A percentile compares a stretch with the other conserved stretches of the same genome.
Conservation (phyloP, 2,113 vertebrate genomes). For the Tyto alba region DNA sequence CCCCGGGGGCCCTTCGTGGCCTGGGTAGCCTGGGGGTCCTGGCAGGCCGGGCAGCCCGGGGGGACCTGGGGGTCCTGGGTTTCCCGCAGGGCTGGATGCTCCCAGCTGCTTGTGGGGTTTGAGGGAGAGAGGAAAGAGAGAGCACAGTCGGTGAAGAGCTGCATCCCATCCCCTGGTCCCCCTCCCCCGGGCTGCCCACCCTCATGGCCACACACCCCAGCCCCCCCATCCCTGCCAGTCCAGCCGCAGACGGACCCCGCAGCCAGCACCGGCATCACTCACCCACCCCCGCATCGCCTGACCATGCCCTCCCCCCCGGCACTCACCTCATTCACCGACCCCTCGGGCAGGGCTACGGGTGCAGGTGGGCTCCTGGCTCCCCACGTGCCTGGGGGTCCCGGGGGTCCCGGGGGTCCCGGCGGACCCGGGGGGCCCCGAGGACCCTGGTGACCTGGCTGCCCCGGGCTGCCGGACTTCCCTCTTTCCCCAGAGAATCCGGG, state of each 20-base stretch:
- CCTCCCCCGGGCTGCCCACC: neutral
- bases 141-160: neutral
- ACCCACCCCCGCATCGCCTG: fast-evolving
- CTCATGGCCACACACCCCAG: fast-evolving
- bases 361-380: neutral
- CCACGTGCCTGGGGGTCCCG: neutral
- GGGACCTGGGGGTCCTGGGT: conserved; percentile 3
- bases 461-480: conserved; percentile 20
- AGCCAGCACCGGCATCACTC: fast-evolving
- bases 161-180: fast-evolving
- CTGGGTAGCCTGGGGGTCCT: conserved; percentile 20
- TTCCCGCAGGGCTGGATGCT: neutral
- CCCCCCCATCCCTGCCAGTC: neutral
- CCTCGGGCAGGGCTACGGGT: fast-evolving
- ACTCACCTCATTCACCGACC: neutral
- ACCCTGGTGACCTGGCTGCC: conserved; percentile 31
- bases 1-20: conserved; percentile 18
- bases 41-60: neutral
- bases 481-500: conserved; percentile 46
- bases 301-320: fast-evolving
- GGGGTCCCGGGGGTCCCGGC: neutral
- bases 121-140: neutral
- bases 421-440: neutral
- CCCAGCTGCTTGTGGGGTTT: neutral
- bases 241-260: fast-evolving